Evolutionary conservation across 2,888 invertebrate species (phyloP), one percentile per base, ranked within the genome.

Genomic region (Thumatha senex): DNA sequence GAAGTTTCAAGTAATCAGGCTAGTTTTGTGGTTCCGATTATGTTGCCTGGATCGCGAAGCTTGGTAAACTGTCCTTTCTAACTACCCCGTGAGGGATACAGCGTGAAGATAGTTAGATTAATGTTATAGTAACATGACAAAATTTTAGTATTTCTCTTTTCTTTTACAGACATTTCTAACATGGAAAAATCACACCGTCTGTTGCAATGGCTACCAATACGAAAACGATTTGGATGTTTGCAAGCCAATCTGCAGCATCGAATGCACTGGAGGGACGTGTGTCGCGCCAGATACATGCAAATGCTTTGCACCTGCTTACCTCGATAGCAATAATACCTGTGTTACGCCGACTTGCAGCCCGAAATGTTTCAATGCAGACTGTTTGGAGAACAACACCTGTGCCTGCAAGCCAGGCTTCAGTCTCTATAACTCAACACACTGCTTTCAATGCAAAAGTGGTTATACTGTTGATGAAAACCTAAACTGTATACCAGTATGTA

Each of bases 231-330:
- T 58, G 0, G 86, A 89, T 41, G 48, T 54, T 7, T 93, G 93
- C 59, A 67, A 75, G 0, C 92, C 93, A 0, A 74, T 83, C 0
- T 93, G 93, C 68, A 84, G 84, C 51, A 87, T 86, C 0, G 88
- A 87, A 0, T 93, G 93, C 63, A 61, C 54, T 2, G 76, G 80
- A 40, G 93, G 93, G 1, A 78, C 75, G 5, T 92, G 92, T 61
- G 62, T 79, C 2, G 77, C 76, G 0, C 91, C 90, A 0, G 80
- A 88, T 18, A 58, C 58, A 11, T 91, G 91, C 63, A 62, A 68
- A 7, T 90, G 91, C 54, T 72, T 79, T 4, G 57, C 82, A 0
- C 89, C 89, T 0, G 41, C 75, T 1, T 58, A 68, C 54, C 75
- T 83, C 14, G 75, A 88, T 49, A 70, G 3, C 72, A 73, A 39